phyloP scores from a whole-genome alignment of 2,888 invertebrate species.

The Melangyna quadrimaculata region DNA sequence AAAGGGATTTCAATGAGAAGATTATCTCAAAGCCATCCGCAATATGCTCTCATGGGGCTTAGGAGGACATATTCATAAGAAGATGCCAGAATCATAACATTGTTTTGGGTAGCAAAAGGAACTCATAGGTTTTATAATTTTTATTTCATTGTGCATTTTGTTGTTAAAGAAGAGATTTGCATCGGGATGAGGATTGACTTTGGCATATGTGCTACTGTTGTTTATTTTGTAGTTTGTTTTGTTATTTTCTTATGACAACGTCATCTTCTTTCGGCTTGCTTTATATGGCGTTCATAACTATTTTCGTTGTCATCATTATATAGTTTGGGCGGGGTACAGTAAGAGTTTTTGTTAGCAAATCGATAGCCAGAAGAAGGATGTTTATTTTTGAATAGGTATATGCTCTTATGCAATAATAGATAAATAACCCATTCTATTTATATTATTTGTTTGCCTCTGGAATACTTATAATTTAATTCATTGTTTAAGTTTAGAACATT shows the following conservation, averaged over 20 bases:
- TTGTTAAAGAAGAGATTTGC: slow-evolving; percentile 37
- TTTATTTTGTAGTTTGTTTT: not conserved
- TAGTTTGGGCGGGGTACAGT: slow-evolving; percentile 10
- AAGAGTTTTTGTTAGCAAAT: not conserved
- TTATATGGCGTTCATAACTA: slow-evolving; percentile 44
- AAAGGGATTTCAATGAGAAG: slow-evolving; percentile 61
- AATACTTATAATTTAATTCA: too few species aligned
- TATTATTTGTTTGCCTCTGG: too few species aligned
- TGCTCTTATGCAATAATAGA: too few species aligned
- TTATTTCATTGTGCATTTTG: slow-evolving; percentile 10
- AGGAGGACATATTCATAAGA: not conserved
- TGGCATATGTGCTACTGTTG: slow-evolving; percentile 8
- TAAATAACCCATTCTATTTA: too few species aligned
- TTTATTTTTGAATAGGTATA: too few species aligned
- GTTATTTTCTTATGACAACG: slow-evolving; percentile 27
- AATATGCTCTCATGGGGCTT: not conserved
- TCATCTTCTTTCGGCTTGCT: slow-evolving; percentile 54
- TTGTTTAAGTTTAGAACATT: too few species aligned
- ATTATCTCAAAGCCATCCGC: slow-evolving; percentile 55
- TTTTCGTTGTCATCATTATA: not conserved
- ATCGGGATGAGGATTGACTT: slow-evolving; percentile 53
- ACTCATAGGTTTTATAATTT: slow-evolving; percentile 32
- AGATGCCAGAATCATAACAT: slow-evolving; percentile 38
- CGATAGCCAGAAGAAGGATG: too few species aligned
- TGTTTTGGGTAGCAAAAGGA: not conserved